Base-by-base conservation (phyloP, 2,797 vertebrate species). In the Parauchenoglanis punctatus region DNA sequence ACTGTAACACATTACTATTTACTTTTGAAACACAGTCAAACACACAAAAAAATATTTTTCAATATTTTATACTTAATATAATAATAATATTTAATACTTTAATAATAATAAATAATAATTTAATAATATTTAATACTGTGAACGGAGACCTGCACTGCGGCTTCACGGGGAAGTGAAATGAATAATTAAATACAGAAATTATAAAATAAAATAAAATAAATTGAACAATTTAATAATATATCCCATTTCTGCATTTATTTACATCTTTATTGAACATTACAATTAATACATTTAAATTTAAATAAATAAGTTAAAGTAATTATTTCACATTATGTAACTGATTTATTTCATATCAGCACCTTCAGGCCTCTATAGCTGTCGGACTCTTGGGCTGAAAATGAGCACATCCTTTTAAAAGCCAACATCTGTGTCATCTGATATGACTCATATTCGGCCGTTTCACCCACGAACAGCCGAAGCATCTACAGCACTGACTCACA, bases 371-470 rank as follows among this genome's bases (percentile, higher is more conserved):
- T 40, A 46, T n/a, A 63, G 23, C 78, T 63, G 23, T 35, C 10
- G 35, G 31, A 15, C 7, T 35, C 8, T 44, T 81, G 58, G 40
- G 81, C 81, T 68, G n/a, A 52, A 83, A 83, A 52, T 83, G 81
- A 49, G 59, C 81, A 52, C 4, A 13, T 67, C 15, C 25, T 10
- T 83, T 52, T 20, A 23, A 68, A 83, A 83, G 28, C 63, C 81
- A 54, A 31, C 81, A 83, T 12, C 61, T 46, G 78, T 83, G 61
- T 83, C 81, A 65, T 67, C 63, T 28, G 63, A 83, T 83, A 68
- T 52, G 81, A 83, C n/a, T 84, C 65, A 72, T 84, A 40, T 49
- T 72, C 1, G 3, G 28, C 18, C 15, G 18, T 84, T 70, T 84
- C 40, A 40, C 5, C 82, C 52, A 35, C 20, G 10, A 25, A 56